Evolutionary conservation across 1,140 invertebrate species (phyloP).

Genomic region (Archivesica marissinica): DNA sequence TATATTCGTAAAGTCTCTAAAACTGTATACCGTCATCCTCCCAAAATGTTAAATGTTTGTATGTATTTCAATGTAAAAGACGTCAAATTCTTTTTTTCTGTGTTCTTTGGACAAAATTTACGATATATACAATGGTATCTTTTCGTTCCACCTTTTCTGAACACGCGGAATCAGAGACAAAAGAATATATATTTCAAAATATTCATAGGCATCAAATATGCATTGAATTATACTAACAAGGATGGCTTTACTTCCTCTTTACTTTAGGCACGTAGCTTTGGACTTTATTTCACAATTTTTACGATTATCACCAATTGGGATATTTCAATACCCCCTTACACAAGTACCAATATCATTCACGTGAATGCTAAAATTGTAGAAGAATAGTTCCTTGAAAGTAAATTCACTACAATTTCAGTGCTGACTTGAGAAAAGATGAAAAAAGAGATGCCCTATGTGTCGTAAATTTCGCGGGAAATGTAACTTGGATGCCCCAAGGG

Average conservation of each 20-base stretch:
- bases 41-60: background rate
- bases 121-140: conserved; percentile 15
- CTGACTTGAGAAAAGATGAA: conserved; percentile 81
- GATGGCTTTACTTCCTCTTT: conserved; percentile 2
- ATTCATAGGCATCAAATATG: background rate
- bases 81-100: conserved; percentile 9
- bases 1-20: conserved; percentile 14
- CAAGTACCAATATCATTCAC: conserved; percentile 57
- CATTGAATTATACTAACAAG: conserved; percentile 13
- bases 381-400: conserved; percentile 32
- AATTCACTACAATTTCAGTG: conserved; percentile 73
- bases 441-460: conserved; percentile 80
- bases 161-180: background rate
- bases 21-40: conserved; percentile 13
- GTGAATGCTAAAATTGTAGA: background rate
- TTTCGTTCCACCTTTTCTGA: background rate
- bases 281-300: background rate
- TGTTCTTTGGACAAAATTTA: conserved; percentile 14
- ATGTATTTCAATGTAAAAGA: conserved; percentile 19
- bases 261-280: conserved; percentile 8
- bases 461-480: conserved; percentile 92
- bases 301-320: background rate
- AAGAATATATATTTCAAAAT: background rate
- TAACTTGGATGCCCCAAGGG: conserved; percentile 98
- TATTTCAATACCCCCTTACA: background rate